A percentile compares a stretch with the other conserved stretches of the same genome.
Evolutionary conservation across 2,888 invertebrate species (phyloP).

Genomic region (Ferdinandea cuprea): DNA sequence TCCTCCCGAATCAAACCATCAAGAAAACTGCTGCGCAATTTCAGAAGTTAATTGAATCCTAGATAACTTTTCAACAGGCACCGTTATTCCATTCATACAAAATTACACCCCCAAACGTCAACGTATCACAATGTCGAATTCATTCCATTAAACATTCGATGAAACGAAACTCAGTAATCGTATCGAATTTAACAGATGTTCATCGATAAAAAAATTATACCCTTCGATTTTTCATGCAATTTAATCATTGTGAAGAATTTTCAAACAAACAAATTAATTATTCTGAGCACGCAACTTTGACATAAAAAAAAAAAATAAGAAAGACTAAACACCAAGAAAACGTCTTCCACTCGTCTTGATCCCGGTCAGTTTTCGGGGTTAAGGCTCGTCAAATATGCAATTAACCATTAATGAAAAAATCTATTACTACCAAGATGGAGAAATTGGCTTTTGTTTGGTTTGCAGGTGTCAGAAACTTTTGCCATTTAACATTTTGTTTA

Average conservation of each 20-base stretch:
- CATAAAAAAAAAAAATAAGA: conserved; percentile 7
- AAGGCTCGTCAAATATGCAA: conserved; percentile 11
- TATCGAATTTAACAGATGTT: conserved; percentile 35
- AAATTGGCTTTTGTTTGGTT: no score
- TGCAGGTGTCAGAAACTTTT: not conserved
- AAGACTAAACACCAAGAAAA: conserved; percentile 4
- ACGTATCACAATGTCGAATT: not conserved
- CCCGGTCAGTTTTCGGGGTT: not conserved
- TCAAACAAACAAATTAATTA: conserved; percentile 65
- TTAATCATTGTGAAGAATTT: not conserved
- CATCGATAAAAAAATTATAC: not conserved
- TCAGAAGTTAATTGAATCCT: conserved; percentile 36
- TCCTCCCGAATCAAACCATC: not conserved
- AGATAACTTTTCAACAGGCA: conserved; percentile 45
- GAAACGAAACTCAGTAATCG: conserved; percentile 2
- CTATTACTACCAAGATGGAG: conserved; percentile 5
- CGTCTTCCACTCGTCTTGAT: not conserved
- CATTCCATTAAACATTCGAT: conserved; percentile 4
- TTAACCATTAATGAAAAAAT: conserved; percentile 48
- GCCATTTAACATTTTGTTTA: not conserved
- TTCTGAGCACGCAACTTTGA: conserved; percentile 59
- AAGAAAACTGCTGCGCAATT: not conserved
- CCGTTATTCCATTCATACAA: conserved; percentile 1
- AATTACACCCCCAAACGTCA: not conserved
- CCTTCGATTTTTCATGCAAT: not conserved